A percentile compares a stretch with the other conserved stretches of the same genome.
Conservation (phyloP, 1,140 invertebrate species). For the Drosophila nebulosa region DNA sequence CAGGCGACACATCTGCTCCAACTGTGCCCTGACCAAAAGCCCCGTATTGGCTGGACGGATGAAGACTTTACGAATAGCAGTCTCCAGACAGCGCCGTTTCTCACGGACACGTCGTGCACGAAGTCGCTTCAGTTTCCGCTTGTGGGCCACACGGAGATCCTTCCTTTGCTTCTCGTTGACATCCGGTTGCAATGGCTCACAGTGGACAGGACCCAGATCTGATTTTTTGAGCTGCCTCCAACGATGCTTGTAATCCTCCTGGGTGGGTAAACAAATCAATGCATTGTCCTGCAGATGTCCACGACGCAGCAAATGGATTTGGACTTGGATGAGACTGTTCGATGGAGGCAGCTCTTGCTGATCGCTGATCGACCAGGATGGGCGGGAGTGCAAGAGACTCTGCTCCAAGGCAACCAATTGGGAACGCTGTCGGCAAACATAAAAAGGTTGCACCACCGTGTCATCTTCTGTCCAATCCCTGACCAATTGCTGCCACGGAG, state of each 20-base stretch:
- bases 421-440: conserved; percentile 83
- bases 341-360: conserved; percentile 22
- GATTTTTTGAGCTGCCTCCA: conserved; percentile 75
- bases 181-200: conserved; percentile 84
- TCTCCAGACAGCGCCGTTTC: conserved; percentile 80
- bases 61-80: conserved; percentile 58
- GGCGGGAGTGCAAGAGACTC: conserved; percentile 65
- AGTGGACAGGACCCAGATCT: conserved; percentile 78
- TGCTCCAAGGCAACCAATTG: conserved; percentile 70
- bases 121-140: conserved; percentile 83
- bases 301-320: conserved; percentile 81
- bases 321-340: conserved; percentile 83
- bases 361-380: neutral
- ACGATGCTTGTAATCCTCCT: conserved; percentile 82
- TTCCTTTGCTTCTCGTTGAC: conserved; percentile 83
- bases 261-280: conserved; percentile 85
- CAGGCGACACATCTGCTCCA: conserved; percentile 84
- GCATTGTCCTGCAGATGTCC: conserved; percentile 83
- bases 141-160: conserved; percentile 83
- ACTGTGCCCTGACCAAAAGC: conserved; percentile 82
- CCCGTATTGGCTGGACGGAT: conserved; percentile 75
- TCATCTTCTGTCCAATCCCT: conserved; percentile 84
- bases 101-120: conserved; percentile 83
- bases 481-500: conserved; percentile 87
- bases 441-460: conserved; percentile 68